Evolutionary conservation across 2,797 vertebrate species (phyloP), one percentile per base, ranked within the genome.

Genomic region (Bradypus variegatus): DNA sequence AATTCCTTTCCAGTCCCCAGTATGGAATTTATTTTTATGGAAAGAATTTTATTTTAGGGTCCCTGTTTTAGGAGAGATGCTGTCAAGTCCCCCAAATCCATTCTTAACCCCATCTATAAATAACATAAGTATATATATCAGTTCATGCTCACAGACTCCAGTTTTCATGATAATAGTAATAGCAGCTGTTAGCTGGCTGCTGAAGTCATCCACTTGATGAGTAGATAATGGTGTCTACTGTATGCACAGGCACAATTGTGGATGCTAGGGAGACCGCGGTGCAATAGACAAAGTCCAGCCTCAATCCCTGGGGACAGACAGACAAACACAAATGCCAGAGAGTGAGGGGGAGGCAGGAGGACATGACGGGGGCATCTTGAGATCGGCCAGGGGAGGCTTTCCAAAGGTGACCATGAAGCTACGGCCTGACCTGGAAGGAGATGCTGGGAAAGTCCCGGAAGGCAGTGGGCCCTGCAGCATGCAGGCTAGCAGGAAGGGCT

Each of bases 281-380:
- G n/a, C 41, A 10, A 25, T 41, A 70, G 38, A 41, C 50, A 41
- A 11, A 81, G 69, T 33, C 31, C 65, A 10, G 27, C 25, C 21
- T 15, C 19, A 18, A 29, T 38, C 69, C 25, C n/a, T 25, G n/a
- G 21, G 58, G 78, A 16, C 9, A 45, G 36, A 13, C 5, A 31
- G 8, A 36, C 5, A 41, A 38, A 41, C 12, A 53, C 38, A n/a
- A 45, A 50, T 58, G 19, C 55, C 18, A 19, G 55, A 55, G 55
- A 53, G 65, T n/a, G 58, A 55, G 8, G 4, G 55, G 25, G 12
- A 38, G 53, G 55, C 0, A 33, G 41, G 58, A 12, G 3, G 16
- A 21, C 38, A 2, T 6, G 1, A 10, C 14, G 36, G 21, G n/a
- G 53, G 12, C 1, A 5, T 36, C n/a, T 5, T 33, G 48, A 41